These are phyloP conservation scores for Aegypius monachus DNA, from an alignment of 2,113 vertebrate genomes.

Conservation along the genomic window DNA sequence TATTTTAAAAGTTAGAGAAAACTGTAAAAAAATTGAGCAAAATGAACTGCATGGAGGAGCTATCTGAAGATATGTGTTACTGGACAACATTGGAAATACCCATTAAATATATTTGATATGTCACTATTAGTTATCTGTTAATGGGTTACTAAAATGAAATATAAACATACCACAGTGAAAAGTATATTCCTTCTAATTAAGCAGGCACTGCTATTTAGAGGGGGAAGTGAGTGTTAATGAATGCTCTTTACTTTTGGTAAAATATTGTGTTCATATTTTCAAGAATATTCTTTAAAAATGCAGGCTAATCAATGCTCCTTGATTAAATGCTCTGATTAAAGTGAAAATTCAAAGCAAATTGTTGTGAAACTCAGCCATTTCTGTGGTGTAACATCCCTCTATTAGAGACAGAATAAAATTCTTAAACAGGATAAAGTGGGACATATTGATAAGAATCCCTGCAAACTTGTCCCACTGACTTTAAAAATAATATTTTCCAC, in stretches of 20 bases:
- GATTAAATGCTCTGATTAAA: background rate
- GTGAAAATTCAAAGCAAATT: background rate
- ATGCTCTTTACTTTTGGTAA: background rate
- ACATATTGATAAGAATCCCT: background rate
- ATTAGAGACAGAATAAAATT: background rate
- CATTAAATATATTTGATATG: background rate
- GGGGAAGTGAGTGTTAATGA: background rate
- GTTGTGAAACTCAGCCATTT: background rate
- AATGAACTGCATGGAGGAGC: background rate
- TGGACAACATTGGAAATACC: background rate
- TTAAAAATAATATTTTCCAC: background rate
- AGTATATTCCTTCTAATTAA: background rate
- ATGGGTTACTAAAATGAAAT: background rate
- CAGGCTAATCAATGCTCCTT: background rate
- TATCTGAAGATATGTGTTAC: background rate
- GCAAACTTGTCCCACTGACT: slow-evolving; percentile 3
- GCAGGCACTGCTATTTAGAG: background rate
- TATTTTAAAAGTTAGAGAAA: background rate
- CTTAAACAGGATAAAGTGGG: background rate
- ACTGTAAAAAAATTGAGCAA: background rate
- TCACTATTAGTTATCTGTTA: background rate
- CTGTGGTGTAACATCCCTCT: background rate
- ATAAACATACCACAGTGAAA: background rate
- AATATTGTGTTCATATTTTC: background rate
- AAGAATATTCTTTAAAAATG: background rate